Evolutionary conservation across 2,113 vertebrate species (phyloP), one percentile per base, ranked within the genome.

Genomic region (Elachura formosa): DNA sequence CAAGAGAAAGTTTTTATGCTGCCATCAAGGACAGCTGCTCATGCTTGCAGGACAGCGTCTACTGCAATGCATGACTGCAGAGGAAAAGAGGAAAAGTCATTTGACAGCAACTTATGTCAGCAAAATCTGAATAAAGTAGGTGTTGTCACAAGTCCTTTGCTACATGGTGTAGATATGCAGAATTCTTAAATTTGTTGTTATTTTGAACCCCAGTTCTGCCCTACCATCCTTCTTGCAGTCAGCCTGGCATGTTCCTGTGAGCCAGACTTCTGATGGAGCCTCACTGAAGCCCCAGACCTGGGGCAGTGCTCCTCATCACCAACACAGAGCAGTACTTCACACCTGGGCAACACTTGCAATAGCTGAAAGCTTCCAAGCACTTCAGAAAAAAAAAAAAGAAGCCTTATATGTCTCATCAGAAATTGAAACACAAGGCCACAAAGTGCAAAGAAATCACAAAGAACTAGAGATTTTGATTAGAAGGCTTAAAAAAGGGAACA

Each of bases 31-130:
- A n/a, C 43, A 56, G 38, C 51, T 18, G 41, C 68, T 72, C n/a
- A 66, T 59, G 33, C 51, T 79, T 77, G 54, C 41, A 84, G 56
- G n/a, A 23, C 41, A 76, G 36, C 9, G 48, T 19, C 61, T 68
- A 14, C 54, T 84, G 46, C 64, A 82, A 33, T 0, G 1, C 0
- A 54, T n/a, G 31, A 51, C n/a, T 9, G 26, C 11, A 7, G 12
- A 59, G 33, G 38, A 16, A 46, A 62, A 36, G 48, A 25, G 4
- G 0, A 49, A 51, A 58, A 54, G 5, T 5, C 23, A 58, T 69
- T 69, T 77, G 20, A 40, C 36, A 56, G 36, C 18, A 72, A 21
- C 1, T 3, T 58, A 21, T 5, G 12, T 46, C 49, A 86, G 62
- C 31, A 81, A 89, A 74, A 19, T 21, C 38, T 2, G 6, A 77